Evolutionary conservation across 2,797 vertebrate species (phyloP).

Genomic region (Alcedo atthis): DNA sequence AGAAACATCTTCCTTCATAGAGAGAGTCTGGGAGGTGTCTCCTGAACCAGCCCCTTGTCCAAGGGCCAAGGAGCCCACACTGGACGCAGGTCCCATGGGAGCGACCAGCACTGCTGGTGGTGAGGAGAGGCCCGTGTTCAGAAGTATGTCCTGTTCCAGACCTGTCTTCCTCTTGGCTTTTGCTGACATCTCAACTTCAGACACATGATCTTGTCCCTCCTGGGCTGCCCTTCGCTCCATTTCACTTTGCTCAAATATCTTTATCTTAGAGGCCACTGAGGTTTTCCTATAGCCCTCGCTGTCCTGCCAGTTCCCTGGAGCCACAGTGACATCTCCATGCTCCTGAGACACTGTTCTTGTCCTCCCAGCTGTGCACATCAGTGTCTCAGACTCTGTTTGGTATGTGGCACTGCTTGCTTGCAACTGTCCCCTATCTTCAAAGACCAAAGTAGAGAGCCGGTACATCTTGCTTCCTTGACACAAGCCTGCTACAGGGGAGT

Average conservation of each 20-base stretch:
- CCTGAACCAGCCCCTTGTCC: neutral
- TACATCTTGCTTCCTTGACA: neutral
- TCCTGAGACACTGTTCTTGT: neutral
- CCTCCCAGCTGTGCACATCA: neutral
- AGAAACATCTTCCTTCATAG: constrained; percentile 36
- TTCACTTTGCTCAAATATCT: constrained; percentile 74
- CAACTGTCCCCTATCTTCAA: neutral
- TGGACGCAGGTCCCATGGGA: neutral
- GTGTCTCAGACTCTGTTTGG: neutral
- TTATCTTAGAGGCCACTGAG: constrained; percentile 80
- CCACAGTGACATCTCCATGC: neutral
- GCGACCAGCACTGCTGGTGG: neutral
- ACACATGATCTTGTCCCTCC: neutral
- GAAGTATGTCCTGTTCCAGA: neutral
- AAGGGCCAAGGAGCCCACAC: neutral
- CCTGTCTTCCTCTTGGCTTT: constrained; percentile 7
- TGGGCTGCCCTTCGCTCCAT: neutral
- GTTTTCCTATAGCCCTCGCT: constrained; percentile 43
- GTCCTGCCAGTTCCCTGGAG: neutral
- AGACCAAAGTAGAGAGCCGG: neutral
- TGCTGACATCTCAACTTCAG: neutral
- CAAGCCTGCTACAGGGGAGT: neutral
- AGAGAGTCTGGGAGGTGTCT: constrained; percentile 6
- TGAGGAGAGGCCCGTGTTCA: neutral
- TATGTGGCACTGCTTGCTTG: neutral